Evolutionary conservation across 2,888 invertebrate species (phyloP), one percentile per base, ranked within the genome.

Genomic region (Phrixothrix hirtus): DNA sequence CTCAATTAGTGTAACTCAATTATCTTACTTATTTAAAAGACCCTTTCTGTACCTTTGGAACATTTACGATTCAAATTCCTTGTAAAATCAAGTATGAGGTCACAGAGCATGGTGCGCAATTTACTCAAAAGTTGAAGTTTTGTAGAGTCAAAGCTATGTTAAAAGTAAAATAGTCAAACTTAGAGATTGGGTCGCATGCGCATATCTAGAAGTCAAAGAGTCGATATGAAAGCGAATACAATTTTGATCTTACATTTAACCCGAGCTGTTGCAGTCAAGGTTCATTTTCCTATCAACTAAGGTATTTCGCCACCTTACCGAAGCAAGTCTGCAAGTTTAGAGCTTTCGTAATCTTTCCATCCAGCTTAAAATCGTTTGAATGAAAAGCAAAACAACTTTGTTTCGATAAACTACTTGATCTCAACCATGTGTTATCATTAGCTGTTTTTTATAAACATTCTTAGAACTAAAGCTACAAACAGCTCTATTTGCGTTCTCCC

Each of bases 391-490:
- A 49, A 45, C 45, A 55, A 55, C 52, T 54, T 48, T 50, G 55
- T 41, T 47, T 53, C 55, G 49, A 54, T 55, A 55, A 57, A 57
- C 48, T 55, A 45, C 45, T 56, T 52, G 54, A 49, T 58, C 50
- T 38, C 54, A 46, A 54, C 56, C 57, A 60, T 58, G 60, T 61
- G 61, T 57, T 60, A 55, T 55, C 55, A 50, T 55, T 56, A 55
- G 44, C 55, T 49, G 48, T 51, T 43, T 53, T 59, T 57, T 59
- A 57, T 53, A 57, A 61, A 61, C 57, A 59, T 51, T 39, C 44
- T 34, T 10, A 39, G 47, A 52, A 56, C 45, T 39, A 15, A 32
- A 44, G 43, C 46, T 43, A 42, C 46, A 52, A 56, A 56, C 48
- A 50, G 29, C 47, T 46, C 41, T 43, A 38, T 54, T 55, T 55